phyloP scores from a whole-genome alignment of 2,888 invertebrate species.

The Acronicta alni region DNA sequence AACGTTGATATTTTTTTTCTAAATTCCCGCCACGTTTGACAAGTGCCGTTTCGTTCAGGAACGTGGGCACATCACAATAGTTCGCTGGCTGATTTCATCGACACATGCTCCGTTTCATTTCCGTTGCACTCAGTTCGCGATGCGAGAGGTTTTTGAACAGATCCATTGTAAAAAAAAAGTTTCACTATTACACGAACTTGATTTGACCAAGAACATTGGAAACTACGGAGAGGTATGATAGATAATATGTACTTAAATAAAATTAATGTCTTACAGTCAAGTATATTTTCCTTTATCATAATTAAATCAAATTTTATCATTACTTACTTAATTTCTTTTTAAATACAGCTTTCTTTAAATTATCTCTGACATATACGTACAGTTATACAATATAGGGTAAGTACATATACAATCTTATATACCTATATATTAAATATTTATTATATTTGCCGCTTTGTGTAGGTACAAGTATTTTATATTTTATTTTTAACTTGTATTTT shows the following conservation, averaged over 20 bases:
- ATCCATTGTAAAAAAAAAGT: conserved; percentile 82
- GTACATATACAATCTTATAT: no score
- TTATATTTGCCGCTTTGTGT: no score
- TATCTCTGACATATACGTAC: no score
- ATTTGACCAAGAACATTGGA: conserved; percentile 76
- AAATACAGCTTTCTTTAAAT: no score
- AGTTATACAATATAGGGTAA: no score
- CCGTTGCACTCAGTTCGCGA: conserved; percentile 79
- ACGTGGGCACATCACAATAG: conserved; percentile 70
- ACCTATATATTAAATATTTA: no score
- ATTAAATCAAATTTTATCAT: no score
- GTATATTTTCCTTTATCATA: no score
- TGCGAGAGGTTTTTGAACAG: conserved; percentile 77
- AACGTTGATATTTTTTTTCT: conserved; percentile 61
- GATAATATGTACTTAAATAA: not conserved
- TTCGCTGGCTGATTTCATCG: conserved; percentile 78
- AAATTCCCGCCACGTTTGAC: conserved; percentile 75
- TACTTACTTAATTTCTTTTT: no score
- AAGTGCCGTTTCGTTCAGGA: conserved; percentile 69
- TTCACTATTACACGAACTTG: conserved; percentile 87
- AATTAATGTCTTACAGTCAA: no score
- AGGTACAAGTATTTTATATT: no score
- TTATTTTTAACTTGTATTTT: no score
- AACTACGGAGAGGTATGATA: conserved; percentile 43
- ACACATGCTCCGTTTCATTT: conserved; percentile 83